phyloP scores from a whole-genome alignment of 1,140 invertebrate species.

The Akabosia matsudoensis region DNA sequence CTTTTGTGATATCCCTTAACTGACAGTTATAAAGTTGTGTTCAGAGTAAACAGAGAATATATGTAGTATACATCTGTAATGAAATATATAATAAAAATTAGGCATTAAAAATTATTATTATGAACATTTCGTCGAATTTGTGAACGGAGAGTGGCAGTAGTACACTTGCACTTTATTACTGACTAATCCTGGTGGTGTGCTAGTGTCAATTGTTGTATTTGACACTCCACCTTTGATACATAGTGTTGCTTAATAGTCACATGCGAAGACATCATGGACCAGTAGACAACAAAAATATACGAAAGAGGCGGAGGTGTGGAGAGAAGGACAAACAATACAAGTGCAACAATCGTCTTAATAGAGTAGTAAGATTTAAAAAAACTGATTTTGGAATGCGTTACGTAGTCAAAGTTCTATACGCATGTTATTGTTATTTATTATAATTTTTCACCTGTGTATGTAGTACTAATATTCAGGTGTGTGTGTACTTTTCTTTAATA shows the following conservation, averaged over 20 bases:
- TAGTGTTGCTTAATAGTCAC: not conserved
- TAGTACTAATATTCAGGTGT: not conserved
- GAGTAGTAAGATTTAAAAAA: not conserved
- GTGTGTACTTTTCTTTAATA: not conserved
- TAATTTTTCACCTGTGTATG: not conserved
- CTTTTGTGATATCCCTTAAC: no score
- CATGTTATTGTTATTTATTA: not conserved
- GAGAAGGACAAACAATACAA: not conserved
- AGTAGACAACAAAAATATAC: no score
- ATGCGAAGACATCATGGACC: not conserved
- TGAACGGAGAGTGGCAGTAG: not conserved
- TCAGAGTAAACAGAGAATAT: no score
- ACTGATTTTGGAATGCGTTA: no score
- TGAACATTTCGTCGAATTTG: not conserved
- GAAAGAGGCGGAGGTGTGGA: not conserved
- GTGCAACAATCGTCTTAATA: not conserved
- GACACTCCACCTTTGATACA: slow-evolving; percentile 8
- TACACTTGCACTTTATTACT: not conserved
- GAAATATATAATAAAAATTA: no score
- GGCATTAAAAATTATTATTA: no score
- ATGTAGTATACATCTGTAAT: no score
- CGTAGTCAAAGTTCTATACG: no score
- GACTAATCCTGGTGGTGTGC: not conserved
- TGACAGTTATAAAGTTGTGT: no score
- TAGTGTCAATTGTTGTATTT: not conserved